phyloP scores from a whole-genome alignment of 2,888 invertebrate species.

The Metopia argyrocephala region DNA sequence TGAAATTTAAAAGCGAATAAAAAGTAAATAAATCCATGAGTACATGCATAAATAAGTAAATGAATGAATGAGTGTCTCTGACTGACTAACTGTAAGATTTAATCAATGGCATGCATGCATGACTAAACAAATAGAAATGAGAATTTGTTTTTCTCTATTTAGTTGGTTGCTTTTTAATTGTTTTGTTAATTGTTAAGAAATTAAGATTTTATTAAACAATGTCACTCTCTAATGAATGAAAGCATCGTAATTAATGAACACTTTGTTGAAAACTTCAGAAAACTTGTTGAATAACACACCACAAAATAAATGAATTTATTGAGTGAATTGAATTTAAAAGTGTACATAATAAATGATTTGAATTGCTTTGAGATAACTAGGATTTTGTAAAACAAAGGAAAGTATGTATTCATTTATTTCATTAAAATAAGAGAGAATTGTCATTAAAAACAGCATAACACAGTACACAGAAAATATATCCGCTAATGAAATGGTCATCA shows the following conservation, averaged over 20 bases:
- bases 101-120: constrained; percentile 11
- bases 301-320: too few species aligned
- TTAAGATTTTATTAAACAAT: constrained; percentile 42
- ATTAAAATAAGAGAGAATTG: too few species aligned
- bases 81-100: neutral
- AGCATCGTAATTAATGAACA: constrained; percentile 9
- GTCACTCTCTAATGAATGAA: constrained; percentile 6
- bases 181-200: constrained; percentile 50
- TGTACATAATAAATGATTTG: too few species aligned
- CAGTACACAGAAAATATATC: too few species aligned
- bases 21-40: neutral
- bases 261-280: too few species aligned
- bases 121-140: constrained; percentile 4
- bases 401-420: too few species aligned
- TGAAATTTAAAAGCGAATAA: constrained; percentile 26
- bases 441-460: too few species aligned
- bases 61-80: neutral
- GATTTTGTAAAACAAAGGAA: too few species aligned
- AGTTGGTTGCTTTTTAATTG: constrained; percentile 37
- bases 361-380: too few species aligned
- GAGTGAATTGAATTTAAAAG: too few species aligned
- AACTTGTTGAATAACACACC: too few species aligned
- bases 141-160: neutral
- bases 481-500: too few species aligned
- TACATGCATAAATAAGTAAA: constrained; percentile 10